A percentile compares a stretch with the other conserved stretches of the same genome.
phyloP scores from a whole-genome alignment of 2,888 invertebrate species.

The Ommatoiulus sabulosus region DNA sequence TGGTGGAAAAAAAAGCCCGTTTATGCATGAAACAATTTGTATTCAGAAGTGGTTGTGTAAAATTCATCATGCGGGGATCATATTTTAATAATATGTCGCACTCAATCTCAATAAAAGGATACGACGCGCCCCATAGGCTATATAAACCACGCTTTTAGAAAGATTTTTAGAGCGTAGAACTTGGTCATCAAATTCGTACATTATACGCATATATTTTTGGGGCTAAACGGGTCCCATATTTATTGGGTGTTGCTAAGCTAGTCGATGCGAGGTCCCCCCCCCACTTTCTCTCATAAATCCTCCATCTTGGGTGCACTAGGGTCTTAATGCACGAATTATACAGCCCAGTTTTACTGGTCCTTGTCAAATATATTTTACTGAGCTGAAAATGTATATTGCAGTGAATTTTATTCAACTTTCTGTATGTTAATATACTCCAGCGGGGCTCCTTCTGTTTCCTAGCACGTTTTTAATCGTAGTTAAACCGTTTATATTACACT shows the following conservation, averaged over 20 bases:
- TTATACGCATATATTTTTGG: background rate
- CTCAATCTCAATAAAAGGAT: slow-evolving; percentile 29
- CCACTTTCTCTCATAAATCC: background rate
- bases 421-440: background rate
- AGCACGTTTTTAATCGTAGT: background rate
- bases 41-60: slow-evolving; percentile 30
- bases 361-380: background rate
- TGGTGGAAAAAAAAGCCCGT: background rate
- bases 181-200: background rate
- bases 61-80: slow-evolving; percentile 24
- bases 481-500: background rate
- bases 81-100: slow-evolving; percentile 29
- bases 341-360: background rate
- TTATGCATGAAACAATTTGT: slow-evolving; percentile 43
- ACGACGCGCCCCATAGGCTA: background rate
- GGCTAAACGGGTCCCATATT: slow-evolving; percentile 17
- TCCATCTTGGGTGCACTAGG: background rate
- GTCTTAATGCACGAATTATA: background rate
- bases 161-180: background rate
- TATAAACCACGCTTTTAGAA: background rate
- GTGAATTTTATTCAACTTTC: background rate
- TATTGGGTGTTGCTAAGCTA: slow-evolving; percentile 33
- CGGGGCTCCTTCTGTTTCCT: background rate
- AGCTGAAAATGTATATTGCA: background rate
- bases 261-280: background rate